These are phyloP conservation scores for Musca vetustissima DNA, from an alignment of 1,140 invertebrate species.

Conservation along the genomic window DNA sequence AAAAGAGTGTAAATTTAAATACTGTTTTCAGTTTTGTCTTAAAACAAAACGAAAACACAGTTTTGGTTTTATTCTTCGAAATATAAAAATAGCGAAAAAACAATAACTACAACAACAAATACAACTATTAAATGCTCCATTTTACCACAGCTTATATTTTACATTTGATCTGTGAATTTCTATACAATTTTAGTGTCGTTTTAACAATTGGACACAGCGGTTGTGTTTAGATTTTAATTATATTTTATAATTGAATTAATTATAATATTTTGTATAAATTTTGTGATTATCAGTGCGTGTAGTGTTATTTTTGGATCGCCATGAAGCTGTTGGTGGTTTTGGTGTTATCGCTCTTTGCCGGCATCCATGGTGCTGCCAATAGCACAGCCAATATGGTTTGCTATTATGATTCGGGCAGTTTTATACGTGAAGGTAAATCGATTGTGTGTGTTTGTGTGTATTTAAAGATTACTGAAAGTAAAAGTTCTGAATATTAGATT, in stretches of 20 bases:
- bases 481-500: too few species aligned
- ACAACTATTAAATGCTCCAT: constrained; percentile 4
- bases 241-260: background rate
- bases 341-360: constrained; percentile 32
- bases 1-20: too few species aligned
- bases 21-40: too few species aligned
- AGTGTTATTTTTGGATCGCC: background rate
- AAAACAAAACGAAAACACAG: too few species aligned
- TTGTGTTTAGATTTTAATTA: background rate
- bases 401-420: constrained; percentile 70
- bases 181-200: background rate
- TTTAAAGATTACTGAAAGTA: too few species aligned
- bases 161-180: background rate
- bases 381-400: constrained; percentile 64
- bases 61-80: too few species aligned
- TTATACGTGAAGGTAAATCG: constrained; percentile 66
- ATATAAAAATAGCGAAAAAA: too few species aligned
- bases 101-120: too few species aligned
- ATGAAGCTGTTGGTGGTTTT: constrained; percentile 42
- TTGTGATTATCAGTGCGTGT: too few species aligned
- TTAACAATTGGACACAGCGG: constrained; percentile 4
- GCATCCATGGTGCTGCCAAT: constrained; percentile 35
- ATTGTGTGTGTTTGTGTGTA: too few species aligned
- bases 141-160: constrained; percentile 3
- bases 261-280: too few species aligned